phyloP scores from a whole-genome alignment of 1,140 invertebrate species.

The Drosophila yakuba region DNA sequence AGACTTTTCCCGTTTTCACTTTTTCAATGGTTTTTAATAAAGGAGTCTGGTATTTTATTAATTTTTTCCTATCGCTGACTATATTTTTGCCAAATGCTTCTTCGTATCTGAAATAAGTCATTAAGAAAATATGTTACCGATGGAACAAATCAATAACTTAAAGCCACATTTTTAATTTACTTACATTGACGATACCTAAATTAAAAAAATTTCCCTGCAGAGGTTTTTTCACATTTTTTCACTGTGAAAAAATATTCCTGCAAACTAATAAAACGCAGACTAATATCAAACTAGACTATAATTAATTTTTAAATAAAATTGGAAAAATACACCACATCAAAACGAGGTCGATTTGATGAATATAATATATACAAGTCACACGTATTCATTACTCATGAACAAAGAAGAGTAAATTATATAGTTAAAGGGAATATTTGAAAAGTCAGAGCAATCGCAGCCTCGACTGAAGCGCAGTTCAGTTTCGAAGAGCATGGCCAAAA shows the following conservation, averaged over 20 bases:
- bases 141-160: not conserved
- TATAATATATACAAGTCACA: too few species aligned
- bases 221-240: too few species aligned
- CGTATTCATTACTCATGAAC: too few species aligned
- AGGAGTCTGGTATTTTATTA: not conserved
- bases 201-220: too few species aligned
- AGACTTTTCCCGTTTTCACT: slow-evolving; percentile 24
- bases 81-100: not conserved
- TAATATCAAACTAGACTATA: not conserved
- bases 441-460: not conserved
- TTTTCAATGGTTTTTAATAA: not conserved
- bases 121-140: too few species aligned
- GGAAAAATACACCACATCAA: too few species aligned
- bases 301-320: not conserved
- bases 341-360: too few species aligned
- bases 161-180: not conserved
- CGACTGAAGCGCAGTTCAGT: not conserved
- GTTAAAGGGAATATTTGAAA: not conserved
- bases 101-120: too few species aligned
- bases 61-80: not conserved
- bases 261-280: not conserved
- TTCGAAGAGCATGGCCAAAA: slow-evolving; percentile 46
- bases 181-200: too few species aligned
- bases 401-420: too few species aligned
- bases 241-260: too few species aligned